These are phyloP conservation scores for Cremastinae sp. DNA, from an alignment of 2,888 invertebrate genomes.

Conservation along the genomic window DNA sequence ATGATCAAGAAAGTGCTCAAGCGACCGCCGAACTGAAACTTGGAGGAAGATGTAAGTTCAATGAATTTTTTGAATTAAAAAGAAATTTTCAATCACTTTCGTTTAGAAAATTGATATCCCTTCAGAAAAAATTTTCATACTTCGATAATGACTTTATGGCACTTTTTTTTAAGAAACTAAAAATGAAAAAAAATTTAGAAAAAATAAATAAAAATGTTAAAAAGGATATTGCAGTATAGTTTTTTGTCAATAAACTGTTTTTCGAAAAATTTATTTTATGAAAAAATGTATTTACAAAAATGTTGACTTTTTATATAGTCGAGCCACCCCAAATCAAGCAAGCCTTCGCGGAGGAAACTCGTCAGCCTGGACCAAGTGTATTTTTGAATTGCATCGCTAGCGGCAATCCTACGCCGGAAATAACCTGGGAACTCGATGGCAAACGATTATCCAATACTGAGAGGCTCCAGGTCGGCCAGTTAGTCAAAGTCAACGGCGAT, in stretches of 20 bases:
- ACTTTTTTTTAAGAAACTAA: too few relatives aligned
- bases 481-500: constrained; percentile 94
- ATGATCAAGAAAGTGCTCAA: constrained; percentile 96
- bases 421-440: constrained; percentile 95
- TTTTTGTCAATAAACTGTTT: too few relatives aligned
- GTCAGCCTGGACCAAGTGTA: constrained; percentile 94
- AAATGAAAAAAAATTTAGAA: too few relatives aligned
- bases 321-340: constrained; percentile 94
- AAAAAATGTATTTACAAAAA: not conserved
- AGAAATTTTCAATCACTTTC: too few relatives aligned
- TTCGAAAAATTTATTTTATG: too few relatives aligned
- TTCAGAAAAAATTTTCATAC: too few relatives aligned
- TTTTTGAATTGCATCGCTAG: constrained; percentile 95
- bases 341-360: constrained; percentile 93
- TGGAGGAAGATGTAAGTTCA: constrained; percentile 92
- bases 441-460: constrained; percentile 90
- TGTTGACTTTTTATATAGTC: constrained; percentile 80
- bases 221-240: too few relatives aligned
- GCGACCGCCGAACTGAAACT: constrained; percentile 95
- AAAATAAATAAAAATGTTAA: too few relatives aligned
- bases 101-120: too few relatives aligned
- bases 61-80: too few relatives aligned
- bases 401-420: constrained; percentile 96
- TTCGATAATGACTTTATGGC: too few relatives aligned
- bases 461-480: constrained; percentile 90